Percentiles rank a stretch among this genome's conserved stretches.
phyloP scores from a whole-genome alignment of 1,140 invertebrate species.

The Pollicipes pollicipes region DNA sequence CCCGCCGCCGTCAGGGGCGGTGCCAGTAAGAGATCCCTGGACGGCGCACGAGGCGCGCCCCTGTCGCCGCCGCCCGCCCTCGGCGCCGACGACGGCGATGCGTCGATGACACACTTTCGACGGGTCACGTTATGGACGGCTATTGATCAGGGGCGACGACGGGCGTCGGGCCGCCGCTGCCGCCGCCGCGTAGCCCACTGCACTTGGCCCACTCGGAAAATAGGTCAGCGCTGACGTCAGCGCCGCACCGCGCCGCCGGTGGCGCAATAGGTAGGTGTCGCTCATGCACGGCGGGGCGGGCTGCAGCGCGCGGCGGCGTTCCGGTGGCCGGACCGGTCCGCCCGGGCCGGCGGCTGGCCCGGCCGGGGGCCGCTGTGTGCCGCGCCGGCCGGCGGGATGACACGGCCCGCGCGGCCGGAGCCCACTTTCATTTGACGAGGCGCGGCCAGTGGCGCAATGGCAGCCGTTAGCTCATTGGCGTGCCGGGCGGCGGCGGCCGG shows the following conservation, averaged over 20 bases:
- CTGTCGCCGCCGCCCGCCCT: too few relatives aligned
- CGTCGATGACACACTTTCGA: too few relatives aligned
- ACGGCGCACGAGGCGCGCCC: not conserved
- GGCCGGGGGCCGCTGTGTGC: not conserved
- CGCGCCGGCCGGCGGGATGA: not conserved
- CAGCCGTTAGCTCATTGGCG: not conserved
- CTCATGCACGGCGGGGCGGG: not conserved
- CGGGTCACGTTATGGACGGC: not conserved
- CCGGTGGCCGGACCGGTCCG: too few relatives aligned
- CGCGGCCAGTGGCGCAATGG: not conserved
- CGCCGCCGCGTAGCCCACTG: not conserved
- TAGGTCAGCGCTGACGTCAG: not conserved
- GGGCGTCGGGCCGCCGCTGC: not conserved
- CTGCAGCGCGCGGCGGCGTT: too few relatives aligned
- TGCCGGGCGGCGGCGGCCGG: too few relatives aligned
- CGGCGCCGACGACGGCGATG: too few relatives aligned
- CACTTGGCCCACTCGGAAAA: slow-evolving; percentile 1
- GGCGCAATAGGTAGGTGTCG: not conserved
- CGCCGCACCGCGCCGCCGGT: not conserved
- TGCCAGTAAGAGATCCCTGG: not conserved
- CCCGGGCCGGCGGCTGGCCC: too few relatives aligned
- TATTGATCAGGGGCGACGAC: slow-evolving; percentile 2
- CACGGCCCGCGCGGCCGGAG: not conserved
- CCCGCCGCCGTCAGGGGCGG: not conserved
- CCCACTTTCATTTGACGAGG: not conserved